A percentile compares a stretch with the other conserved stretches of the same genome.
Evolutionary conservation across 2,888 invertebrate species (phyloP).

Genomic region (Hyposoter didymator): DNA sequence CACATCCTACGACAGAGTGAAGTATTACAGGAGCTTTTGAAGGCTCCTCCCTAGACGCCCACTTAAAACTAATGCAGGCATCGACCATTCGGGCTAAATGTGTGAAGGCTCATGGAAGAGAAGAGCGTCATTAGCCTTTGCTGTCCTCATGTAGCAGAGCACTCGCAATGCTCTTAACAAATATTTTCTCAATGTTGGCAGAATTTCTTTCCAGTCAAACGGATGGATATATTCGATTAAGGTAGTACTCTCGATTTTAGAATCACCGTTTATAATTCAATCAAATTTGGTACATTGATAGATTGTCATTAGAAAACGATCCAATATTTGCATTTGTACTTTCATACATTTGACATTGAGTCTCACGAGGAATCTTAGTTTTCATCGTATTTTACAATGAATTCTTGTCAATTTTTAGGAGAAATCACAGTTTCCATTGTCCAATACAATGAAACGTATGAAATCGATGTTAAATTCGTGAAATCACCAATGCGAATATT

Average conservation of each 20-base stretch:
- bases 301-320: too few relatives aligned
- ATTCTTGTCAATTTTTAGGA: too few relatives aligned
- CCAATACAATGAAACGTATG: too few relatives aligned
- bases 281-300: too few relatives aligned
- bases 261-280: too few relatives aligned
- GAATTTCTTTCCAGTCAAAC: not conserved
- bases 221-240: not conserved
- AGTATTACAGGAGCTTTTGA: conserved; percentile 35
- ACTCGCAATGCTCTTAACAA: not conserved
- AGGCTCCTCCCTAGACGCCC: conserved; percentile 67
- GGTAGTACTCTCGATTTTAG: too few relatives aligned
- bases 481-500: too few relatives aligned
- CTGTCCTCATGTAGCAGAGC: conserved; percentile 17
- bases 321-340: not conserved
- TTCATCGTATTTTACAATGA: not conserved
- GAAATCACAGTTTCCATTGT: too few relatives aligned
- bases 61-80: conserved; percentile 78
- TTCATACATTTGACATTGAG: not conserved
- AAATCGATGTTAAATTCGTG: too few relatives aligned
- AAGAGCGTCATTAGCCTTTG: conserved; percentile 49
- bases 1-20: conserved; percentile 16
- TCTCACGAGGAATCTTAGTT: not conserved
- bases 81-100: conserved; percentile 72
- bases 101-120: conserved; percentile 68
- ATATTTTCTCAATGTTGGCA: not conserved